Conservation (phyloP, 2,797 vertebrate species). For the Xenops minutus region DNA sequence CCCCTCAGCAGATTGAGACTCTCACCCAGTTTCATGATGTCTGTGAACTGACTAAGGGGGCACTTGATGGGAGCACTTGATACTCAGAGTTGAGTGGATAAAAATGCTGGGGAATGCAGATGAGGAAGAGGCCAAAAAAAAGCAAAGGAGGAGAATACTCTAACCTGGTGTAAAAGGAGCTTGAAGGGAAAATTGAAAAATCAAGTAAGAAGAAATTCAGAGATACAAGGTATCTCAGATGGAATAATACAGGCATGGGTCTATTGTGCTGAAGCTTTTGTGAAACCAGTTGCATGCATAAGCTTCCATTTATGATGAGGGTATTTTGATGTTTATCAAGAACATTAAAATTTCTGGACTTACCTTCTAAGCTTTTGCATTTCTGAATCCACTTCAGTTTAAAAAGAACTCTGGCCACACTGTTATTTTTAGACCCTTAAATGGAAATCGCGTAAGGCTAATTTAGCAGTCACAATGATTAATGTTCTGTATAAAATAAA, state of each 20-base stretch:
- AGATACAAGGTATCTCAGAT: neutral
- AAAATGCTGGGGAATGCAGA: neutral
- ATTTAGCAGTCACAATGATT: conserved; percentile 29
- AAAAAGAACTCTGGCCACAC: neutral
- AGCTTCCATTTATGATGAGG: neutral
- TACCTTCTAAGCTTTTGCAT: neutral
- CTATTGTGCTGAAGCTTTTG: neutral
- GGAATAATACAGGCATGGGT: neutral
- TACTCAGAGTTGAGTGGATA: rapidly evolving
- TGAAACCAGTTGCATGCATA: neutral
- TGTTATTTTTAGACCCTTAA: neutral
- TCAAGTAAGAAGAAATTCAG: neutral
- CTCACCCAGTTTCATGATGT: neutral
- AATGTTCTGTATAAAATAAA: conserved; percentile 5
- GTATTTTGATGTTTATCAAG: neutral
- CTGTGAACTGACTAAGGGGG: neutral
- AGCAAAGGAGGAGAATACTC: neutral
- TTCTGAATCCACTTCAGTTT: neutral
- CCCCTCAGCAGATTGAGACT: too few relatives aligned
- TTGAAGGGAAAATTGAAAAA: neutral
- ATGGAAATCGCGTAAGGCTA: neutral
- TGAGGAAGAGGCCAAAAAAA: neutral
- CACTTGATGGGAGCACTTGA: neutral
- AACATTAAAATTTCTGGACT: neutral
- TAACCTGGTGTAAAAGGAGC: neutral